phyloP scores from a whole-genome alignment of 2,888 invertebrate genomes.

The Salticus scenicus region DNA sequence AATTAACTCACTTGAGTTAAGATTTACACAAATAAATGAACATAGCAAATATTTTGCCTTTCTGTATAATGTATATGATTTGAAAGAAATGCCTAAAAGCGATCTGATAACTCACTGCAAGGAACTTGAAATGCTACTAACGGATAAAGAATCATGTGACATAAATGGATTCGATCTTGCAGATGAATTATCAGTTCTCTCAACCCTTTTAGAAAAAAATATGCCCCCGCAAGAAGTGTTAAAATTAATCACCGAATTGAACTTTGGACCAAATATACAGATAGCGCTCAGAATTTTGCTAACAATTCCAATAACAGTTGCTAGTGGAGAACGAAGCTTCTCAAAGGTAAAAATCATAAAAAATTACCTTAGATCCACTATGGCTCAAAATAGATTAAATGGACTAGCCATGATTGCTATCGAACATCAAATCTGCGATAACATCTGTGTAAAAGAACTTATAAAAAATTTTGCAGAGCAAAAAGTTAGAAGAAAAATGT shows the following conservation, averaged over 20 bases:
- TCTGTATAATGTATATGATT: no score
- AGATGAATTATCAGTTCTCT: slow-evolving; percentile 25
- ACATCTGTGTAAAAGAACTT: no score
- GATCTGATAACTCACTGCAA: not conserved
- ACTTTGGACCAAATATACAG: no score
- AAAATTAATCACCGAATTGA: no score
- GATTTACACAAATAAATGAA: not conserved
- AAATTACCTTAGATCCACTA: not conserved
- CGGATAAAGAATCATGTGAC: not conserved
- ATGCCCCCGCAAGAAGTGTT: no score
- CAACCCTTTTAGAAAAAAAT: not conserved
- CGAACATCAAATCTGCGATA: not conserved
- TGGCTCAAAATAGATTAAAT: no score
- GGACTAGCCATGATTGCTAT: not conserved
- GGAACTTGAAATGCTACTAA: not conserved
- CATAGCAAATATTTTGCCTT: not conserved
- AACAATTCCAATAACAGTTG: no score
- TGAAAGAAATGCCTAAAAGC: not conserved
- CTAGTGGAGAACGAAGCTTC: no score
- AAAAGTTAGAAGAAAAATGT: no score
- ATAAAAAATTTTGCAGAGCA: no score
- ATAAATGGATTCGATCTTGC: not conserved
- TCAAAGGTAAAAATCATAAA: no score
- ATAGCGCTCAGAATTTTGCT: no score
- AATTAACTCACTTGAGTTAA: not conserved